Conservation (phyloP, 2,888 invertebrate genomes). For the Trypoxylon attenuatum region DNA sequence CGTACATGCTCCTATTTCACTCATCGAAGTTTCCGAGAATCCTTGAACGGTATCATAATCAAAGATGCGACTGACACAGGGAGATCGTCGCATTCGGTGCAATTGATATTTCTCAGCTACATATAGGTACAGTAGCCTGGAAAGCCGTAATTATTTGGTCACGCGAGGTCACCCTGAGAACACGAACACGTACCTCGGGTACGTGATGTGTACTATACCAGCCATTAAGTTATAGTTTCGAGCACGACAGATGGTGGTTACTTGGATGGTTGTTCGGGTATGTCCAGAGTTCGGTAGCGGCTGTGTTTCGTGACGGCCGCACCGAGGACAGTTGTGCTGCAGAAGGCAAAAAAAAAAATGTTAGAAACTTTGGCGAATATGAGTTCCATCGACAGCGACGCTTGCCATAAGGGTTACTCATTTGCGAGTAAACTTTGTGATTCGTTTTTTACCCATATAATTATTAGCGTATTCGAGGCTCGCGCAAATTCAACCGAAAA, state of each 20-base stretch:
- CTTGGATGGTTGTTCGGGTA: conserved; percentile 44
- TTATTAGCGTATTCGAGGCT: too few species aligned
- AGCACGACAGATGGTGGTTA: conserved; percentile 54
- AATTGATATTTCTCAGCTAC: conserved; percentile 48
- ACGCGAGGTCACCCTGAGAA: conserved; percentile 56
- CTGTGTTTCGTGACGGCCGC: conserved; percentile 39
- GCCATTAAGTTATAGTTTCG: conserved; percentile 48
- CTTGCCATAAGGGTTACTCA: background rate
- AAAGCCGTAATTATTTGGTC: conserved; percentile 56
- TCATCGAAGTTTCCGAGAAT: too few species aligned
- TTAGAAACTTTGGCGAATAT: conserved; percentile 16
- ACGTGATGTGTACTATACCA: conserved; percentile 51
- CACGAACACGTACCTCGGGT: conserved; percentile 54
- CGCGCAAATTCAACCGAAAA: too few species aligned
- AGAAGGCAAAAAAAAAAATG: conserved; percentile 8
- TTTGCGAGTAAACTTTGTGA: background rate
- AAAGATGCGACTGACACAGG: conserved; percentile 18
- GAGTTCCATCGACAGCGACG: background rate
- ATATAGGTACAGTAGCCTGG: conserved; percentile 37
- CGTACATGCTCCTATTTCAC: too few species aligned
- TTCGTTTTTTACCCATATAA: too few species aligned
- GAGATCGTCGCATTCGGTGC: conserved; percentile 42
- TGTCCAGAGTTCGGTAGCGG: conserved; percentile 16
- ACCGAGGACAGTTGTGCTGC: conserved; percentile 22
- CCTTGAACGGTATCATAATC: too few species aligned